Conservation (phyloP, 2,888 invertebrate genomes). For the Dryadula phaetusa region DNA sequence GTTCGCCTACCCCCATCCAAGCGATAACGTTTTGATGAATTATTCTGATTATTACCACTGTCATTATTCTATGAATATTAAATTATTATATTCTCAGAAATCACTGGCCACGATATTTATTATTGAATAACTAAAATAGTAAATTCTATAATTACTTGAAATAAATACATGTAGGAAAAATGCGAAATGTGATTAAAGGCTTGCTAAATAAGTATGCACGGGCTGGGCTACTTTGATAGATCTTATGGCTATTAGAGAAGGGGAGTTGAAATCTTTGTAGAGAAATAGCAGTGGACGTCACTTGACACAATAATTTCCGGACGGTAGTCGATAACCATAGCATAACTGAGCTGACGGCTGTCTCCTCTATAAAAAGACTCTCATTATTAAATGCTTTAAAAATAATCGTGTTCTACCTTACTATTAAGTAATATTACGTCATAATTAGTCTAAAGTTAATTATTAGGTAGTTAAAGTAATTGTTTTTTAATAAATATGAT, state of each 20-base stretch:
- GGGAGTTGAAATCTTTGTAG: neutral
- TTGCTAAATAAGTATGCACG: neutral
- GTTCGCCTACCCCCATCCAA: neutral
- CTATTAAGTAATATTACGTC: neutral
- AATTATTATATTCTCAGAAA: neutral
- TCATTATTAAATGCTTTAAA: neutral
- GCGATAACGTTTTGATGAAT: neutral
- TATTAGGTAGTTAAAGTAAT: neutral
- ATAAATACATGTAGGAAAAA: too few species aligned
- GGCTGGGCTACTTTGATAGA: neutral
- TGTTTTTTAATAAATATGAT: too few species aligned
- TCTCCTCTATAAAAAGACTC: slow-evolving; percentile 1
- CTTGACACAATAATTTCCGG: slow-evolving; percentile 55
- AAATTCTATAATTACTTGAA: too few species aligned
- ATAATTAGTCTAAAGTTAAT: neutral
- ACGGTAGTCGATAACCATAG: slow-evolving; percentile 53
- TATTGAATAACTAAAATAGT: too few species aligned
- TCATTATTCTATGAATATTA: neutral
- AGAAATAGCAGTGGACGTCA: slow-evolving; percentile 27
- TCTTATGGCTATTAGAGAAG: neutral
- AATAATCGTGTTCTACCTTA: neutral
- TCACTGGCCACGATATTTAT: neutral
- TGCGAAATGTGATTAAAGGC: neutral
- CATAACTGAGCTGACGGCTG: slow-evolving; percentile 37
- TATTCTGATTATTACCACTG: neutral